Percentiles rank a stretch among this genome's conserved stretches.
phyloP scores from a whole-genome alignment of 2,888 invertebrate genomes.

The Drosophila leonis region DNA sequence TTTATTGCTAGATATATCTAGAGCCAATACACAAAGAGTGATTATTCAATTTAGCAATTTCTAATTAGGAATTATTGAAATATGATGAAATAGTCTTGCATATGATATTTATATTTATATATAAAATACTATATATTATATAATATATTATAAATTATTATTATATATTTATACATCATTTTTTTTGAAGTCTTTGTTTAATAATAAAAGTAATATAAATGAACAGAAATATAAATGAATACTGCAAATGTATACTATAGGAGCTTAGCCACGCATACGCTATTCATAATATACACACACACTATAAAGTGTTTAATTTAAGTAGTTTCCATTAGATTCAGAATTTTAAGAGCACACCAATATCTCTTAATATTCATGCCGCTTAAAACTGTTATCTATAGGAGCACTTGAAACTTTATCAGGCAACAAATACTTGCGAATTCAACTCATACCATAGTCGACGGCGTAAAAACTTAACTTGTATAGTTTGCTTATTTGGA shows the following conservation, averaged over 20 bases:
- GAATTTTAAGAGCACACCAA: not conserved
- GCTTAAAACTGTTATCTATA: slow-evolving; percentile 18
- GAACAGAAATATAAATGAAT: too few species aligned
- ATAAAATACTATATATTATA: too few species aligned
- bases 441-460: not conserved
- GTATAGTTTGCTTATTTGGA: slow-evolving; percentile 45
- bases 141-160: too few species aligned
- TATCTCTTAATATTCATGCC: slow-evolving; percentile 19
- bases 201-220: too few species aligned
- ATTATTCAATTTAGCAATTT: not conserved
- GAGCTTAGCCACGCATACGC: not conserved
- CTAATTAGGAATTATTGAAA: not conserved
- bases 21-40: too few species aligned
- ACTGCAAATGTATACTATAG: too few species aligned
- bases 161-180: too few species aligned
- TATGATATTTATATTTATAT: too few species aligned
- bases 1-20: too few species aligned
- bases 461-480: slow-evolving; percentile 17
- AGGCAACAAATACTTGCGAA: slow-evolving; percentile 31
- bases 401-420: slow-evolving; percentile 47
- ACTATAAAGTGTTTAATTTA: not conserved
- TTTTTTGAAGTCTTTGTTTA: too few species aligned
- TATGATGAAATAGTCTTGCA: too few species aligned
- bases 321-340: not conserved
- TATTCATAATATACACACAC: not conserved